Evolutionary conservation across 1,140 invertebrate genomes (phyloP).

Genomic region (Whitmania pigra): DNA sequence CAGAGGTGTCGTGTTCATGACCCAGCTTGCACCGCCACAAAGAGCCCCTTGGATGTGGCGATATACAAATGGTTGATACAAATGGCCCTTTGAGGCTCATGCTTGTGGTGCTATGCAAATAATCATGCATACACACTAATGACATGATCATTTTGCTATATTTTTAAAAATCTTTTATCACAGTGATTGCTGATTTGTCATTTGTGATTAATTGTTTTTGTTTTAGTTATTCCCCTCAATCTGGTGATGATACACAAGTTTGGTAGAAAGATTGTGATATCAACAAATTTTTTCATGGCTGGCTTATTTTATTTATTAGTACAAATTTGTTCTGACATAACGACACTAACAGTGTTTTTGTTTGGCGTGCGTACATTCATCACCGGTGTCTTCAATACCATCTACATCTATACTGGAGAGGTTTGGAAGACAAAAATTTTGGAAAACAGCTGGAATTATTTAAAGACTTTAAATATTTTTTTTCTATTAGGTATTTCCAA

Average conservation of each 20-base stretch:
- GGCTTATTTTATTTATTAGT: conserved; percentile 67
- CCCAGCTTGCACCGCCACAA: too few relatives aligned
- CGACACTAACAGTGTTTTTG: conserved; percentile 34
- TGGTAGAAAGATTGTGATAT: conserved; percentile 80
- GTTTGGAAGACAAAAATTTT: background rate
- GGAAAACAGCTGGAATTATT: background rate
- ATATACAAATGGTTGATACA: too few relatives aligned
- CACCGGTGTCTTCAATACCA: conserved; percentile 81
- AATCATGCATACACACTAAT: too few relatives aligned
- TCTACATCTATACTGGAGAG: conserved; percentile 79
- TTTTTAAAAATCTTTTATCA: background rate
- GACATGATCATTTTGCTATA: background rate
- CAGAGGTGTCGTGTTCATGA: too few relatives aligned
- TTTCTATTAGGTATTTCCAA: conserved; percentile 56
- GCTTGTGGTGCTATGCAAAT: too few relatives aligned
- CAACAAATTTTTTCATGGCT: conserved; percentile 74
- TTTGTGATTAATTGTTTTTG: background rate
- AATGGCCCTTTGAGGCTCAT: too few relatives aligned
- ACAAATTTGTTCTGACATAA: conserved; percentile 55
- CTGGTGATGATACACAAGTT: conserved; percentile 76
- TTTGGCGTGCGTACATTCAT: conserved; percentile 66
- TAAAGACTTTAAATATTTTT: background rate
- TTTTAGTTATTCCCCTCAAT: conserved; percentile 35
- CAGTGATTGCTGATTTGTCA: background rate
- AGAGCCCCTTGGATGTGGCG: too few relatives aligned